Evolutionary conservation across 2,113 vertebrate genomes (phyloP).

Genomic region (Nettapus auritus): DNA sequence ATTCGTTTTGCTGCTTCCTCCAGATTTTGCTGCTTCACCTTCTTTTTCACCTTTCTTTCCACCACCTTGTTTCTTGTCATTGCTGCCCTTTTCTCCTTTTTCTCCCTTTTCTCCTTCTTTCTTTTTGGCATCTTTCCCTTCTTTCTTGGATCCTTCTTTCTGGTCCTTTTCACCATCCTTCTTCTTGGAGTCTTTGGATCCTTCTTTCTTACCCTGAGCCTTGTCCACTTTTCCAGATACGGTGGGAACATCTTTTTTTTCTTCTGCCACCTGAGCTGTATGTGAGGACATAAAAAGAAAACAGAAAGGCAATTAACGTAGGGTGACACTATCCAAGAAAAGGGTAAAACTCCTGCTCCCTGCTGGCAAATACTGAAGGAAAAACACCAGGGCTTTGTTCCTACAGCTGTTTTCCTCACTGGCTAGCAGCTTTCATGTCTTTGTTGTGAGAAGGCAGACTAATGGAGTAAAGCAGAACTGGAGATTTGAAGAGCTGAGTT

Average conservation of each 20-base stretch:
- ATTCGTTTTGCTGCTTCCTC: not conserved
- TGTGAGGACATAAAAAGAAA: not conserved
- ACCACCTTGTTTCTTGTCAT: not conserved
- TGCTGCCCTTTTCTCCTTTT: not conserved
- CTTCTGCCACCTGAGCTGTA: not conserved
- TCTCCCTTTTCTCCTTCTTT: constrained; percentile 36
- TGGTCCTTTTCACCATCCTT: constrained; percentile 15
- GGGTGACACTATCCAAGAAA: not conserved
- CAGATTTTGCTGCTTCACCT: not conserved
- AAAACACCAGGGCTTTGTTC: not conserved
- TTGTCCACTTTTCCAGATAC: constrained; percentile 46
- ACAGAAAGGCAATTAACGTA: not conserved
- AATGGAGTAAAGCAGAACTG: not conserved
- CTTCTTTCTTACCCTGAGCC: constrained; percentile 32
- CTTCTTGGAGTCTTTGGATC: not conserved
- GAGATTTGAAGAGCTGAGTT: not conserved
- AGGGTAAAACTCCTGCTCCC: not conserved
- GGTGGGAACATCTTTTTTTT: constrained; percentile 57
- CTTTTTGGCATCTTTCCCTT: constrained; percentile 21
- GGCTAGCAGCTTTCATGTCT: not conserved
- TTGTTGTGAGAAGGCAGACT: not conserved
- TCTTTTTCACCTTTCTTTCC: constrained; percentile 30
- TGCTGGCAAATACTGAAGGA: not conserved
- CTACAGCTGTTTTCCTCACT: not conserved
- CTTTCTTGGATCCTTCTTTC: constrained; percentile 29